Evolutionary conservation across 2,888 invertebrate genomes (phyloP).

Genomic region (Ophion costatus): DNA sequence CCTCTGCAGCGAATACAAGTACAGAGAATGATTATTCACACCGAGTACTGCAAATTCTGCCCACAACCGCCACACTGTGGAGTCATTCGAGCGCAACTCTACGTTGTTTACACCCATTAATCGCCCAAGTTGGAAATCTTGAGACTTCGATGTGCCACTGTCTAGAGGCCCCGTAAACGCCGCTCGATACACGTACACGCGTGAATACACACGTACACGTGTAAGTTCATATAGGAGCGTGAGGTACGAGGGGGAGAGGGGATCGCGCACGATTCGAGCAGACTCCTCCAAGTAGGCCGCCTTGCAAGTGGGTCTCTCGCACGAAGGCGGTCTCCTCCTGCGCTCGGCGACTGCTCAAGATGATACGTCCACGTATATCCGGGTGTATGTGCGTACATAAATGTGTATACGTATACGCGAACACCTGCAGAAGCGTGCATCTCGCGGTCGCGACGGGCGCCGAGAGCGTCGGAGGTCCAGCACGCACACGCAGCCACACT

Average conservation of each 20-base stretch:
- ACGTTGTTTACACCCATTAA: slow-evolving; percentile 4
- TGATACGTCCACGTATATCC: slow-evolving; percentile 27
- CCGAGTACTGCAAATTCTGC: background rate
- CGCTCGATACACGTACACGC: background rate
- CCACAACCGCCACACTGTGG: background rate
- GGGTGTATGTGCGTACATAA: slow-evolving; percentile 2
- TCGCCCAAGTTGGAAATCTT: slow-evolving; percentile 5
- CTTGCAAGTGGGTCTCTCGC: slow-evolving; percentile 72
- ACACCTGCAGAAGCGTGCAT: slow-evolving; percentile 8
- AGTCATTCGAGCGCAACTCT: background rate
- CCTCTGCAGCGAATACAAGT: background rate
- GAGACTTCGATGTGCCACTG: background rate
- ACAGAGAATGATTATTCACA: background rate
- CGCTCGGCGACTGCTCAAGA: slow-evolving; percentile 54
- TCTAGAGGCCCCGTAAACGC: background rate
- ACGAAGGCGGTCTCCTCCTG: slow-evolving; percentile 75
- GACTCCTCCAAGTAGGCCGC: slow-evolving; percentile 76
- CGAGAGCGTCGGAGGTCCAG: slow-evolving; percentile 43
- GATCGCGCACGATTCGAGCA: slow-evolving; percentile 52
- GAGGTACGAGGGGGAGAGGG: slow-evolving; percentile 24
- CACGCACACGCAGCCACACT: background rate
- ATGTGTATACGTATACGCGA: slow-evolving; percentile 3
- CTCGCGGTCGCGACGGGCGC: slow-evolving; percentile 27
- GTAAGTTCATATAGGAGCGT: slow-evolving; percentile 3
- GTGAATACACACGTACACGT: background rate